phyloP scores from a whole-genome alignment of 2,888 invertebrate species.

The Andrena flavipes region DNA sequence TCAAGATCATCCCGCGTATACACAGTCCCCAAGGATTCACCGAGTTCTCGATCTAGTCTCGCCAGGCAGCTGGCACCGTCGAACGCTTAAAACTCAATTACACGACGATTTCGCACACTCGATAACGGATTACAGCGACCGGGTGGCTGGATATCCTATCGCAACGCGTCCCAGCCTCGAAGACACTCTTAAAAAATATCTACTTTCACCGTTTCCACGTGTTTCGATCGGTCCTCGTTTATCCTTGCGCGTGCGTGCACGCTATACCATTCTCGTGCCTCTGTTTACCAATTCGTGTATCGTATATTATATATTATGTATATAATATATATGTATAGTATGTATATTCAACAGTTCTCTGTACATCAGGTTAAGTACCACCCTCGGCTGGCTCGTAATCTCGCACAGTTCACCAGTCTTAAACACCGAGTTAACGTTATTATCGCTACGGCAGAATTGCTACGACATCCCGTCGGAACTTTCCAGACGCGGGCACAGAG shows the following conservation, averaged over 20 bases:
- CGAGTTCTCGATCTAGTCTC: not conserved
- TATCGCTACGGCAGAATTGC: constrained; percentile 72
- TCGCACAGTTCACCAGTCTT: constrained; percentile 67
- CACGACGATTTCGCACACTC: constrained; percentile 34
- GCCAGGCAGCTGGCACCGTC: not conserved
- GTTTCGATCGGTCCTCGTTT: constrained; percentile 46
- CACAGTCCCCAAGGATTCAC: too few species aligned
- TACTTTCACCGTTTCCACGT: constrained; percentile 60
- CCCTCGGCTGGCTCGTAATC: constrained; percentile 39
- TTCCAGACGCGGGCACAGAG: constrained; percentile 36
- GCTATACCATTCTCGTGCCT: constrained; percentile 1
- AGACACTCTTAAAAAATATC: constrained; percentile 67
- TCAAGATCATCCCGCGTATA: too few species aligned
- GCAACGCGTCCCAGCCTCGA: constrained; percentile 31
- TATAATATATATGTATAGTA: constrained; percentile 24
- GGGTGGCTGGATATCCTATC: constrained; percentile 1
- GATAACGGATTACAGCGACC: constrained; percentile 29
- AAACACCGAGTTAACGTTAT: constrained; percentile 74
- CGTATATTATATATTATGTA: constrained; percentile 23
- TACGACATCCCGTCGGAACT: constrained; percentile 58
- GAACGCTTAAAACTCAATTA: constrained; percentile 22
- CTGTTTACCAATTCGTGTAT: constrained; percentile 21
- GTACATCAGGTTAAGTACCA: constrained; percentile 66
- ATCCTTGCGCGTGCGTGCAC: constrained; percentile 17
- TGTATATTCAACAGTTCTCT: constrained; percentile 64